These are phyloP conservation scores for Phthorimaea operculella DNA, from an alignment of 1,140 invertebrate species.

Conservation along the genomic window DNA sequence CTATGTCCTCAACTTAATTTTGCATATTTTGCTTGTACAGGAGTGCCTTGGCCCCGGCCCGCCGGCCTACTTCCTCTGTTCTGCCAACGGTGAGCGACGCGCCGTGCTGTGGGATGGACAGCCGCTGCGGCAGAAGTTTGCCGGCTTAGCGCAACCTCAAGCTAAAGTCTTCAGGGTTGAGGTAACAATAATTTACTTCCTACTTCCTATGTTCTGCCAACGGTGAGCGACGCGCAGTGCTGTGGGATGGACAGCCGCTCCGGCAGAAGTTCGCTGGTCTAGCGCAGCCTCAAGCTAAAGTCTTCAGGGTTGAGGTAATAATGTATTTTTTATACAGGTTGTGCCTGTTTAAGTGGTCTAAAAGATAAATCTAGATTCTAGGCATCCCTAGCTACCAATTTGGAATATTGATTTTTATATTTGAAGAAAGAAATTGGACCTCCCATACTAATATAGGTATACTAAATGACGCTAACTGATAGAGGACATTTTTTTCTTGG, in stretches of 20 bases:
- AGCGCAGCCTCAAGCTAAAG: slow-evolving; percentile 70
- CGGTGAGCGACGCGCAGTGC: slow-evolving; percentile 68
- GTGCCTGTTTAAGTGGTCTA: no score
- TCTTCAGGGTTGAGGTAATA: slow-evolving; percentile 70
- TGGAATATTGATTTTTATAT: no score
- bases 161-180: slow-evolving; percentile 71
- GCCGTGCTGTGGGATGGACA: slow-evolving; percentile 70
- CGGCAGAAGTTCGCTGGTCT: slow-evolving; percentile 62
- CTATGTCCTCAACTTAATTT: no score
- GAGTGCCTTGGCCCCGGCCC: slow-evolving; percentile 80
- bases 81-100: slow-evolving; percentile 68
- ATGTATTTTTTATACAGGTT: no score
- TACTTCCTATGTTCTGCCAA: slow-evolving; percentile 70
- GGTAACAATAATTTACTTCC: slow-evolving; percentile 30
- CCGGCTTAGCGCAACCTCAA: slow-evolving; percentile 69
- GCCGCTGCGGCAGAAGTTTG: slow-evolving; percentile 59
- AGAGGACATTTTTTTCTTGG: no score
- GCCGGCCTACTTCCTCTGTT: slow-evolving; percentile 72
- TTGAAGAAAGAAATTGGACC: no score
- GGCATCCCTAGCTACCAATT: no score
- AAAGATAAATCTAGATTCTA: no score
- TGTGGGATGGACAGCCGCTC: slow-evolving; percentile 69
- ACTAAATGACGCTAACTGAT: no score
- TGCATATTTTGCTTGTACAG: slow-evolving; percentile 29
- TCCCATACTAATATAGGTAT: no score